phyloP scores from a whole-genome alignment of 2,113 vertebrate genomes.

The Myotis davidii region DNA sequence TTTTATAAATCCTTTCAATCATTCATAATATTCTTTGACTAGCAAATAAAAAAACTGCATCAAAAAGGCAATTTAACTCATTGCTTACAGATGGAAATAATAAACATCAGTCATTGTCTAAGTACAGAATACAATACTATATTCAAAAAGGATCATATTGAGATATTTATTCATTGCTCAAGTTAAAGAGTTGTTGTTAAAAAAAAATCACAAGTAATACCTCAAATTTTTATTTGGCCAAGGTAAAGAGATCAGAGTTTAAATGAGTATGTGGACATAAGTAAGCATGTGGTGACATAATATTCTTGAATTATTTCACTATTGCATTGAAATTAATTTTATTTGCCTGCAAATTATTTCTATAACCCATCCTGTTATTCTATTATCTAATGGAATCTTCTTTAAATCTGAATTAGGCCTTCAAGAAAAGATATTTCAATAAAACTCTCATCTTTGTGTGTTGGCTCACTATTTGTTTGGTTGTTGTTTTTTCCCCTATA shows the following conservation, averaged over 20 bases:
- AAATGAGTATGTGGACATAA: neutral
- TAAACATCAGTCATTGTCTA: conserved; percentile 76
- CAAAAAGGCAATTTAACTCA: conserved; percentile 79
- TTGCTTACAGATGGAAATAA: conserved; percentile 83
- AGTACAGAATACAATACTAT: neutral
- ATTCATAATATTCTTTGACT: conserved; percentile 78
- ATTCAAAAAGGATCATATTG: conserved; percentile 34
- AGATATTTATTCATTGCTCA: conserved; percentile 1
- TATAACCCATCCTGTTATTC: neutral
- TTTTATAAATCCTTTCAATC: conserved; percentile 79
- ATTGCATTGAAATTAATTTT: conserved; percentile 38
- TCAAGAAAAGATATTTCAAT: conserved; percentile 11
- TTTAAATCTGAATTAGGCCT: conserved; percentile 34
- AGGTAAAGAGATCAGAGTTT: conserved; percentile 5
- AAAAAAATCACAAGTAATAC: neutral
- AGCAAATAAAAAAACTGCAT: conserved; percentile 79
- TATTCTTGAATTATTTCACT: conserved; percentile 39
- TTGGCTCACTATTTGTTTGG: neutral
- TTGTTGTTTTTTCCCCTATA: neutral
- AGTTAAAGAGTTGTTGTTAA: conserved; percentile 24
- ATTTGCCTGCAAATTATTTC: conserved; percentile 49
- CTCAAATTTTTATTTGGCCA: conserved; percentile 5
- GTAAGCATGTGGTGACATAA: neutral
- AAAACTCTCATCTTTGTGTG: neutral
- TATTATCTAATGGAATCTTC: neutral